Conservation (phyloP, 2,888 invertebrate species). For the Sturmia bella region DNA sequence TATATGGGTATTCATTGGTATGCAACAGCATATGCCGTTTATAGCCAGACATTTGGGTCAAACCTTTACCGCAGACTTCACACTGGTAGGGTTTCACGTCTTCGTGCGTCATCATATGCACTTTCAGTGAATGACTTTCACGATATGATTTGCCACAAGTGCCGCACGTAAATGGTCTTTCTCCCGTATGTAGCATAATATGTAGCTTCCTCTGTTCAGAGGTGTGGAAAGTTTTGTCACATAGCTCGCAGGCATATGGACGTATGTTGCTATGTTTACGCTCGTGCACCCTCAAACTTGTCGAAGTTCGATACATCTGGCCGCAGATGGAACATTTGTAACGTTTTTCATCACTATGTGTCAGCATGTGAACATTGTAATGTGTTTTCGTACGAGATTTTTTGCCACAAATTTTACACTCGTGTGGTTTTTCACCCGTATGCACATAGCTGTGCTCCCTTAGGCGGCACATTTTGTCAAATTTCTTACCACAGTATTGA, state of each 20-base stretch:
- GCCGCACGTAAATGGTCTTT: slow-evolving; percentile 79
- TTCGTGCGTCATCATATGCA: slow-evolving; percentile 78
- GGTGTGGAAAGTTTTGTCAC: slow-evolving; percentile 80
- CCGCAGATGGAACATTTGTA: slow-evolving; percentile 62
- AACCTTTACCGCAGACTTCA: slow-evolving; percentile 80
- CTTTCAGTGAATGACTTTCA: slow-evolving; percentile 79
- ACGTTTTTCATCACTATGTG: slow-evolving; percentile 61
- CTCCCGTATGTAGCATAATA: slow-evolving; percentile 78
- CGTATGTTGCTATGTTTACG: slow-evolving; percentile 79
- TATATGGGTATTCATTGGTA: slow-evolving; percentile 80
- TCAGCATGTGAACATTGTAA: slow-evolving; percentile 65
- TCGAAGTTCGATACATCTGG: slow-evolving; percentile 56
- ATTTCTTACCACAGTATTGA: slow-evolving; percentile 63
- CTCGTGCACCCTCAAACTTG: slow-evolving; percentile 74
- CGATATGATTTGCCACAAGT: slow-evolving; percentile 79
- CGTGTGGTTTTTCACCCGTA: slow-evolving; percentile 65
- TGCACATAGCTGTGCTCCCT: slow-evolving; percentile 62
- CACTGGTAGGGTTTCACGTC: slow-evolving; percentile 80
- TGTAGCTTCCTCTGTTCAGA: slow-evolving; percentile 80
- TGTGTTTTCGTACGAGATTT: slow-evolving; percentile 58
- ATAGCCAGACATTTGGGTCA: slow-evolving; percentile 81
- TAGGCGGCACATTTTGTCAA: slow-evolving; percentile 64
- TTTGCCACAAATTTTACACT: slow-evolving; percentile 65
- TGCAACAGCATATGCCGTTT: slow-evolving; percentile 81
- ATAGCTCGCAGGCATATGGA: slow-evolving; percentile 78